Evolutionary conservation across 2,888 invertebrate species (phyloP), one percentile per base, ranked within the genome.

Genomic region (Campoplex capitator): DNA sequence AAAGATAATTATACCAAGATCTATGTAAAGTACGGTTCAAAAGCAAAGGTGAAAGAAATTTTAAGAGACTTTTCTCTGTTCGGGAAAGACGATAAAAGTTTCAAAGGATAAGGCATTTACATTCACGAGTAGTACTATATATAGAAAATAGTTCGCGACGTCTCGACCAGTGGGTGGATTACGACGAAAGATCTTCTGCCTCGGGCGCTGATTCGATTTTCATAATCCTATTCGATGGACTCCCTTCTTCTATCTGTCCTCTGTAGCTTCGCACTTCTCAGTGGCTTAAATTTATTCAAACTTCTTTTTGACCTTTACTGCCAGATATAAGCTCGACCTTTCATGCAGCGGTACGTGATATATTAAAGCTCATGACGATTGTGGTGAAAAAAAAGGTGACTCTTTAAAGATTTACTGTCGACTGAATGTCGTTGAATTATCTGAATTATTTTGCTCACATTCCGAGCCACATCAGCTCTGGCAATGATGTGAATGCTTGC

Each of bases 181-280:
- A 75, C 85, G 78, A 79, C 38, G 56, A 32, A 74, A 75, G 79
- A 86, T 86, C 75, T 62, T 51, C 28, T 54, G 68, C 74, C 79
- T 71, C 79, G 78, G 62, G 74, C 83, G 85, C 79, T 86, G 83
- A 86, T 83, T 86, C 85, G 85, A 83, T 86, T 83, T 86, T 86
- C 85, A 86, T 86, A 86, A 86, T 86, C 85, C 75, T 68, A 67
- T 62, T 73, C 85, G 79, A 83, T 68, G 84, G 65, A 78, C 78
- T 56, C 54, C 38, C 68, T 54, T 48, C 62, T 62, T 58, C 32
- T 62, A 48, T 71, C 56, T 70, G 58, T 62, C 58, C 35, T 67
- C 58, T 32, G 16, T 42, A 45, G 42, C 51, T 45, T 70, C 75
- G 48, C 56, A 32, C 75, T 16, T 62, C 73, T 54, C 54, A 32